Percentiles rank a stretch among this genome's conserved stretches.
These are phyloP conservation scores for Leptinotarsa lineolata DNA, from an alignment of 1,140 invertebrate species.

Conservation along the genomic window DNA sequence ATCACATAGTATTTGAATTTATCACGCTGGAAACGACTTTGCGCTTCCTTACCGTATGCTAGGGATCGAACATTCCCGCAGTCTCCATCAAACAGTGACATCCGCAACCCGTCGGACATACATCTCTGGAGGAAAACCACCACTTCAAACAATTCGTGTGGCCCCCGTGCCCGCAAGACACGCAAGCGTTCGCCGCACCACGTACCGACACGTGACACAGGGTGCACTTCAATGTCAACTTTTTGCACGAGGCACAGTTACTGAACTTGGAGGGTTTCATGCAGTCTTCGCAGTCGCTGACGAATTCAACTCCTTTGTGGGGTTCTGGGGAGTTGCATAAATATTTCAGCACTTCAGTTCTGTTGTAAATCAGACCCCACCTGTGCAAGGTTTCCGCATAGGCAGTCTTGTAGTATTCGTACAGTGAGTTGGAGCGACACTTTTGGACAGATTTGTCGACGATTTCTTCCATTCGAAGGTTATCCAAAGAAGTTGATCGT, in stretches of 20 bases:
- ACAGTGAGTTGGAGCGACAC: slow-evolving; percentile 60
- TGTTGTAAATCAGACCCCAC: slow-evolving; percentile 77
- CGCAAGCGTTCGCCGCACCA: slow-evolving; percentile 81
- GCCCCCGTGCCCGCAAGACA: slow-evolving; percentile 88
- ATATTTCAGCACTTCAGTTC: slow-evolving; percentile 82
- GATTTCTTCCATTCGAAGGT: slow-evolving; percentile 59
- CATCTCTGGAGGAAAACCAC: slow-evolving; percentile 74
- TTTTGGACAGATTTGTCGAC: slow-evolving; percentile 30
- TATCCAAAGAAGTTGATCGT: slow-evolving; percentile 82
- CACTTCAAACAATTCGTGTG: slow-evolving; percentile 79
- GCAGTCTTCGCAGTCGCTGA: slow-evolving; percentile 75
- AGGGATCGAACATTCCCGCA: slow-evolving; percentile 41
- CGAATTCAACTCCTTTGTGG: slow-evolving; percentile 75
- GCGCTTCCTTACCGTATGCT: background rate
- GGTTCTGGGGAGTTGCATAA: slow-evolving; percentile 63
- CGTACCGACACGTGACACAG: slow-evolving; percentile 85
- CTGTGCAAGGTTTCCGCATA: slow-evolving; percentile 90
- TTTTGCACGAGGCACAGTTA: slow-evolving; percentile 61
- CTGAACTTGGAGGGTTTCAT: slow-evolving; percentile 66
- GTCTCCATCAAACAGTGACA: slow-evolving; percentile 81
- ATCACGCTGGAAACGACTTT: slow-evolving; percentile 1
- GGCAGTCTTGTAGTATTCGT: slow-evolving; percentile 83
- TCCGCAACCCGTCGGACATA: slow-evolving; percentile 84
- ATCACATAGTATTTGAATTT: slow-evolving; percentile 25
- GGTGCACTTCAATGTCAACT: slow-evolving; percentile 64